These are phyloP conservation scores for Ursus arctos DNA, from an alignment of 2,113 vertebrate genomes.

Conservation along the genomic window DNA sequence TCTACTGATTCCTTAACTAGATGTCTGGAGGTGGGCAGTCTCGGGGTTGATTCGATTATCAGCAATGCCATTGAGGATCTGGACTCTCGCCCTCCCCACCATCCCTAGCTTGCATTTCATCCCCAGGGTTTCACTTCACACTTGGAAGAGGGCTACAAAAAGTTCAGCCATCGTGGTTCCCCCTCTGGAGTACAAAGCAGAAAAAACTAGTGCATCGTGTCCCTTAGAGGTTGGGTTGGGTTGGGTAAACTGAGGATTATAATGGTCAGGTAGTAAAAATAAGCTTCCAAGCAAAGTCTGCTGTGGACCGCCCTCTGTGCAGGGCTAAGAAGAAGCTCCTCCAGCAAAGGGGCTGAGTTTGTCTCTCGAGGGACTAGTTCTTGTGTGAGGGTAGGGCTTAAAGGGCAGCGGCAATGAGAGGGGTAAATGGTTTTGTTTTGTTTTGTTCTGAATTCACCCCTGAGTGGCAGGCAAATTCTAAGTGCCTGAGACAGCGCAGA, in stretches of 20 bases:
- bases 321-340: background rate
- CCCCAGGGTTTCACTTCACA: background rate
- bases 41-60: background rate
- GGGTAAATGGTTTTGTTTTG: background rate
- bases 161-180: background rate
- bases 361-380: background rate
- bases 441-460: background rate
- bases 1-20: constrained; percentile 15
- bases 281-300: background rate
- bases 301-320: background rate
- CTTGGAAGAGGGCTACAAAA: background rate
- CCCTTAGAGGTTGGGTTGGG: background rate
- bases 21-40: background rate
- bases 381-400: background rate
- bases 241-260: background rate
- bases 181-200: background rate
- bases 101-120: background rate
- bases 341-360: background rate
- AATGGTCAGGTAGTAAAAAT: background rate
- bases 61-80: background rate
- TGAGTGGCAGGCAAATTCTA: background rate
- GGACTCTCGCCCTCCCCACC: background rate
- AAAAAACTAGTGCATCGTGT: background rate
- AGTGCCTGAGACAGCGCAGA: background rate
- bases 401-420: background rate